Evolutionary conservation across 2,113 vertebrate genomes (phyloP), one percentile per base, ranked within the genome.

Genomic region (Orthonyx spaldingii): DNA sequence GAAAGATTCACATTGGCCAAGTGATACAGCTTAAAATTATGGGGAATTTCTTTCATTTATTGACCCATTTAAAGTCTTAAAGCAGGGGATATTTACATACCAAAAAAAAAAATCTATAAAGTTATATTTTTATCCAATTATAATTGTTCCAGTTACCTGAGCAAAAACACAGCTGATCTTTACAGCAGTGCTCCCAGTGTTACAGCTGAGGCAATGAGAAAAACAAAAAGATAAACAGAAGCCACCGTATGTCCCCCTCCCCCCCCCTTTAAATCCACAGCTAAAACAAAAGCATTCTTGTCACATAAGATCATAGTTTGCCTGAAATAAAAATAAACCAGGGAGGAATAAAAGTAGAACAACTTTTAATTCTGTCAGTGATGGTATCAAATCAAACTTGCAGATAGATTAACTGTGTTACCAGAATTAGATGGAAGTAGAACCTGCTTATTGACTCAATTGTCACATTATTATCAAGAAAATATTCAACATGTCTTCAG

Each of bases 261-360:
- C 27, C 11, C 13, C 3, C 4, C 24, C 20, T n/a, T 69, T 50
- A 92, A 86, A 93, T 35, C 84, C 55, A 74, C 5, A 20, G 71
- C 56, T 87, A 96, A 85, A 95, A 52, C 83, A 83, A 94, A 95
- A 94, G n/a, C 47, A 91, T 96, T 90, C 66, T 95, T 90, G 39
- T 65, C 60, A 61, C 12, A 3, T 84, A 93, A 93, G 59, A 87
- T 95, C 75, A 91, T 35, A 49, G 37, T 49, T 79, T 57, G 42
- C 15, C 39, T 81, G 76, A 87, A 68, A 77, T 68, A 94, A 89
- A 93, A 94, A 87, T 69, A 87, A 93, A 57, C 33, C 16, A 74
- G 19, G 13, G 39, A 94, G 33, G 7, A 94, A 85, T 63, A 93
- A 77, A 87, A 79, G 69, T 47, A 70, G 42, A 93, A 72, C 14